Base-by-base conservation (phyloP, 2,888 invertebrate genomes). In the Chromoteleia sp. region DNA sequence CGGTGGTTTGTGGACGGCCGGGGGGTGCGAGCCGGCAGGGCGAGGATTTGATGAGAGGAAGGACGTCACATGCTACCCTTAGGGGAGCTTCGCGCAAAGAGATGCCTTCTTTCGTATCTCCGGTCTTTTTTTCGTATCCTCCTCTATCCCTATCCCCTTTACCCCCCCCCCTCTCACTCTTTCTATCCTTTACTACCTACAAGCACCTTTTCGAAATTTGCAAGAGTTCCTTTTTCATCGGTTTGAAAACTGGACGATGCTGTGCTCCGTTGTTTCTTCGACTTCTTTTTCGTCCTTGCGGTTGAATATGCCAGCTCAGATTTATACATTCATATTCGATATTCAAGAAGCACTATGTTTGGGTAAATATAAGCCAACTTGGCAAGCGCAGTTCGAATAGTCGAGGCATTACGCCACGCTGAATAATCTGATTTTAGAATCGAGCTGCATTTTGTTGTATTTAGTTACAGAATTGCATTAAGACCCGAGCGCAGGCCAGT, bases 61-160 rank as follows among this genome's bases (percentile, higher is more conserved):
- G n/a, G n/a, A n/a, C n/a, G n/a, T n/a, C n/a, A n/a, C n/a, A n/a
- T 82, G 86, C 85, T 86, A 85, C 84, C 86, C 86, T 83, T 41
- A 82, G 85, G 85, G 83, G 83, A 81, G 82, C 76, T 67, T 75
- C 50, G 68, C 71, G 61, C 77, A 45, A 21, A 78, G 65, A 75
- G 59, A 70, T 58, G 54, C 54, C 56, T 59, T 75, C 76, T 63
- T 36, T 50, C 41, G 50, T 50, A 43, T 63, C 59, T 52, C 0
- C 1, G n/a, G 12, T 59, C 71, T 41, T 70, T 74, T 63, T 74
- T 41, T n/a, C 15, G 3, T 19, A 12, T 10, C 52, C 25, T 3
- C 19, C 15, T 6, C 21, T 30, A 2, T 54, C 17, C 12, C 25
- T 14, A 33, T 3, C 41, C 15, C n/a, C n/a, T n/a, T n/a, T n/a